Conservation (phyloP, 1,140 invertebrate species). For the Sitophilus oryzae region DNA sequence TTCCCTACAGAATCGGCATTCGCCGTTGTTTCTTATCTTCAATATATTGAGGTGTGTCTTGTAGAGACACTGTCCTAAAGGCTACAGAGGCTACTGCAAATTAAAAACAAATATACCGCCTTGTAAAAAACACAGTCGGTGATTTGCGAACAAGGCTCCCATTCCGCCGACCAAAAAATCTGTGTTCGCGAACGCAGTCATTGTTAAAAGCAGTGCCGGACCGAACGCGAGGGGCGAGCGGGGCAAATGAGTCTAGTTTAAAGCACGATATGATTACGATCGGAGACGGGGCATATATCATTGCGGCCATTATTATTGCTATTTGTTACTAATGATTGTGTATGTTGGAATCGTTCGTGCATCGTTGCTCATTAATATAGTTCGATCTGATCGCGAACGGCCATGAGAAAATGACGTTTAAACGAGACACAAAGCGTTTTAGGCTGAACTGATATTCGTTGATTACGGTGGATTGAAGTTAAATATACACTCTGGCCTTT, state of each 20-base stretch:
- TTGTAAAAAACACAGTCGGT: no score
- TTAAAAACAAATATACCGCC: no score
- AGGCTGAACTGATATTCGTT: neutral
- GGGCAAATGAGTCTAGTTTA: conserved; percentile 23
- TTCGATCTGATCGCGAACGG: conserved; percentile 40
- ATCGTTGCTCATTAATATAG: conserved; percentile 45
- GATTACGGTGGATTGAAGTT: no score
- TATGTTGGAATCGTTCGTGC: conserved; percentile 44
- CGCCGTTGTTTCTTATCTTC: no score
- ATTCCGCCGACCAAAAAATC: no score
- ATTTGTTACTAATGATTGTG: conserved; percentile 46
- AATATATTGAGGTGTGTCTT: no score
- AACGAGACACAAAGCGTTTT: neutral
- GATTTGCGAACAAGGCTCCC: no score
- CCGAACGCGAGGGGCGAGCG: no score
- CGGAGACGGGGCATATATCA: conserved; percentile 41
- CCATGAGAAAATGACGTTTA: conserved; percentile 36
- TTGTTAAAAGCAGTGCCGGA: neutral
- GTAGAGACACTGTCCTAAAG: no score
- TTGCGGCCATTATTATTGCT: conserved; percentile 44
- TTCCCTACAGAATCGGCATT: no score
- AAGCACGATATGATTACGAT: conserved; percentile 39
- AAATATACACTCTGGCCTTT: no score
- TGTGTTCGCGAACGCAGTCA: neutral
- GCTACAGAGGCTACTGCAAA: no score